Evolutionary conservation across 2,888 invertebrate species (phyloP), one percentile per base, ranked within the genome.

Genomic region (Xestoiulus laeticollis): DNA sequence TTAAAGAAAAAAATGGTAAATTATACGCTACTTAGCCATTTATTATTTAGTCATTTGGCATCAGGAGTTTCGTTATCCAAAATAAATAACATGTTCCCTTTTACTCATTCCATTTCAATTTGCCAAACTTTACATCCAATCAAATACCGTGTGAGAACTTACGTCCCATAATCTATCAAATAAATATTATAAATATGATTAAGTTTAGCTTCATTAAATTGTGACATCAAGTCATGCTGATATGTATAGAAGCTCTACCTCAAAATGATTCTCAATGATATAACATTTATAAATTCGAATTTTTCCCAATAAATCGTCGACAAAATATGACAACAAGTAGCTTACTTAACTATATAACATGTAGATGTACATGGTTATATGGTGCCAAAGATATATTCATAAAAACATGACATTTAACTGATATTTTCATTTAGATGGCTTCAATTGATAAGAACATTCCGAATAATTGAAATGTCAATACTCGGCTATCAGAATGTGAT

Each of bases 1-100:
- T 32, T 78, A 78, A 30, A 30, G 14, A 78, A 78, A 78, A 78
- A 78, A 78, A 78, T 14, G 30, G 78, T 78, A 78, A 78, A 78
- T 78, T 78, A 30, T 78, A 78, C 30, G 30, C 78, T 78, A 16
- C 78, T 78, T 14, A 78, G 26, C 30, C 78, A 78, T 78, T 78
- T 78, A 78, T 78, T 78, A 78, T 78, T 30, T 78, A 78, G 78
- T 78, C 8, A 16, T 78, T 78, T 78, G 78, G 26, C 78, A 78
- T 78, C 78, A 26, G 30, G 78, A 78, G 78, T 26, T 78, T 30
- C 78, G 30, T 78, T 30, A n/a, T 78, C 30, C 30, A 26, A 26
- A 78, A 26, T 78, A 78, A 78, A 30, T 78, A 78, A 30, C 30
- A 78, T 12, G 4, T 78, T 30, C 14, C 30, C 78, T 78, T 78